These are phyloP conservation scores for Lordiphosa andalusiaca DNA, from an alignment of 2,888 invertebrate genomes.

Conservation along the genomic window DNA sequence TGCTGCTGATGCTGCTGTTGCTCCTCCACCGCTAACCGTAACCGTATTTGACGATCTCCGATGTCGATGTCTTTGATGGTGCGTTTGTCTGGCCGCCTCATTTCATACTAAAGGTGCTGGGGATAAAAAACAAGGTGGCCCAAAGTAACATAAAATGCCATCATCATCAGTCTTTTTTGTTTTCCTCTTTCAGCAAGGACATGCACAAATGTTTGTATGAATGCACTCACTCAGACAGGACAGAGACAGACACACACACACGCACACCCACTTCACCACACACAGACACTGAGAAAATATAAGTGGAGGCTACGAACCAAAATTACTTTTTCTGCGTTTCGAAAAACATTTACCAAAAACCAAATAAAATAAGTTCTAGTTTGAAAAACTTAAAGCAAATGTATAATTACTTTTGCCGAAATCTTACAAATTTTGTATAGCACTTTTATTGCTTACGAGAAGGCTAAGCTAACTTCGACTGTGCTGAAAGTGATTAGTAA, in stretches of 20 bases:
- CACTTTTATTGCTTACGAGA: no score
- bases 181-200: slow-evolving; percentile 54
- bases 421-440: no score
- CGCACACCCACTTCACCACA: slow-evolving; percentile 11
- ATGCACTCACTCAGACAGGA: slow-evolving; percentile 28
- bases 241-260: slow-evolving; percentile 33
- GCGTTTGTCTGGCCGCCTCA: slow-evolving; percentile 65
- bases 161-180: slow-evolving; percentile 63
- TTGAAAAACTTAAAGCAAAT: no score
- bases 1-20: slow-evolving; percentile 43
- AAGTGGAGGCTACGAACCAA: no score
- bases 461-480: no score
- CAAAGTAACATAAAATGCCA: slow-evolving; percentile 64
- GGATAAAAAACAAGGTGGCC: slow-evolving; percentile 38
- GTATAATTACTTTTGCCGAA: no score
- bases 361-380: no score
- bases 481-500: no score
- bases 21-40: slow-evolving; percentile 18
- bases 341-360: no score
- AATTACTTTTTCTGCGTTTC: no score
- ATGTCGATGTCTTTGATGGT: slow-evolving; percentile 58
- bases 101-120: slow-evolving; percentile 66
- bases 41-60: slow-evolving; percentile 35
- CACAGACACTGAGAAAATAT: no score
- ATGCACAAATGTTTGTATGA: slow-evolving; percentile 22